These are phyloP conservation scores for Apis florea DNA, from an alignment of 1,140 invertebrate species.

Conservation along the genomic window DNA sequence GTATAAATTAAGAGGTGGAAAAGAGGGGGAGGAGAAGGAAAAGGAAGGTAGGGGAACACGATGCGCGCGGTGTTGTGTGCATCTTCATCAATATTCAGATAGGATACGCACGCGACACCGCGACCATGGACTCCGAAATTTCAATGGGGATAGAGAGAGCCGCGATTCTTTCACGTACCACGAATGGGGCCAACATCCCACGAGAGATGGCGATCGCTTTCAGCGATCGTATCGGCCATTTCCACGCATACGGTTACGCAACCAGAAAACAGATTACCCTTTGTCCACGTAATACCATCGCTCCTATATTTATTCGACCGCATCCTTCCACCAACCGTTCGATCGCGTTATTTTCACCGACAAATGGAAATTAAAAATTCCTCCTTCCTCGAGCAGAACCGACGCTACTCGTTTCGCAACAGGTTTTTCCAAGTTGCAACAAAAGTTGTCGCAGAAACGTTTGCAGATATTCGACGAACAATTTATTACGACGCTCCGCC, in stretches of 20 bases:
- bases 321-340: no score
- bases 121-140: conserved; percentile 69
- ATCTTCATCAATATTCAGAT: conserved; percentile 72
- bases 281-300: background rate
- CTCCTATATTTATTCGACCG: no score
- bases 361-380: no score
- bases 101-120: conserved; percentile 37
- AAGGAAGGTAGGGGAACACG: conserved; percentile 27
- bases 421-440: background rate
- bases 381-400: background rate
- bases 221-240: conserved; percentile 47
- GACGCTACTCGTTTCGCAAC: background rate
- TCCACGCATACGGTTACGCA: conserved; percentile 32
- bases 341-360: background rate
- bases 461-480: background rate
- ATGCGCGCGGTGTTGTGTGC: conserved; percentile 43
- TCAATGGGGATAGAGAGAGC: conserved; percentile 59
- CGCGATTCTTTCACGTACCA: conserved; percentile 69
- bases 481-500: background rate
- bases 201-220: conserved; percentile 31
- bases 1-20: background rate
- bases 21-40: background rate
- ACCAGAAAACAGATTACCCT: conserved; percentile 24
- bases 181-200: conserved; percentile 59
- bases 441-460: background rate